Evolutionary conservation across 2,797 vertebrate species (phyloP).

Genomic region (Harpagifer antarcticus): DNA sequence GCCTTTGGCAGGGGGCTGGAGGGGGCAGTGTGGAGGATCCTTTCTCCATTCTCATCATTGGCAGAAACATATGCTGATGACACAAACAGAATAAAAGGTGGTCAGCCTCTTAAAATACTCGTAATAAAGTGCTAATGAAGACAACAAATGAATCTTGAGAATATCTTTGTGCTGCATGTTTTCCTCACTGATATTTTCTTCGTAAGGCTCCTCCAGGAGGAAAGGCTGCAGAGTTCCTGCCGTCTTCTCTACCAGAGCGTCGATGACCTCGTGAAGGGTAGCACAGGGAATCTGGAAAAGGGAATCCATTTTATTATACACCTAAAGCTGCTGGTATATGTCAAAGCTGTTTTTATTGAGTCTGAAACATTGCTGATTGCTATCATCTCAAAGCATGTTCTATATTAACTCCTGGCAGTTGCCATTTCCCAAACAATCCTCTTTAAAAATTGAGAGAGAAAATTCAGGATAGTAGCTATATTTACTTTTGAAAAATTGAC

Average conservation of each 20-base stretch:
- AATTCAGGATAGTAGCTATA: not conserved
- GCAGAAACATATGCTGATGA: constrained; percentile 86
- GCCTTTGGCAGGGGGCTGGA: constrained; percentile 71
- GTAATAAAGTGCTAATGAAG: accelerated
- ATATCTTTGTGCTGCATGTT: not conserved
- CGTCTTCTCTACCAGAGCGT: constrained; percentile 87
- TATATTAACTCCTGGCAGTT: not conserved
- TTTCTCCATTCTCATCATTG: constrained; percentile 90
- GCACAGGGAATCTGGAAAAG: constrained; percentile 83
- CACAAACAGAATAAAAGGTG: not conserved
- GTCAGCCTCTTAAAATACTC: not conserved
- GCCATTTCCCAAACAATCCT: too few relatives aligned
- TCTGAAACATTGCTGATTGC: not conserved
- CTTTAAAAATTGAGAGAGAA: not conserved
- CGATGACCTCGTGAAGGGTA: constrained; percentile 88
- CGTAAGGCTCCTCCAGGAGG: constrained; percentile 87
- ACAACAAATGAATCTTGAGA: not conserved
- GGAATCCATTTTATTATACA: not conserved
- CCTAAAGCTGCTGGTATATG: not conserved
- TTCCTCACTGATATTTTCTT: constrained; percentile 88
- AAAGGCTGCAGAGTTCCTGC: constrained; percentile 87
- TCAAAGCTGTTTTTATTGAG: not conserved
- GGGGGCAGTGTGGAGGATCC: constrained; percentile 79
- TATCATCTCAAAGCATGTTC: not conserved
- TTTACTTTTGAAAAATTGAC: constrained; percentile 4